Evolutionary conservation across 92 coral and sea anemone species (phyloP).

Genomic region (Nematostella vectensis): DNA sequence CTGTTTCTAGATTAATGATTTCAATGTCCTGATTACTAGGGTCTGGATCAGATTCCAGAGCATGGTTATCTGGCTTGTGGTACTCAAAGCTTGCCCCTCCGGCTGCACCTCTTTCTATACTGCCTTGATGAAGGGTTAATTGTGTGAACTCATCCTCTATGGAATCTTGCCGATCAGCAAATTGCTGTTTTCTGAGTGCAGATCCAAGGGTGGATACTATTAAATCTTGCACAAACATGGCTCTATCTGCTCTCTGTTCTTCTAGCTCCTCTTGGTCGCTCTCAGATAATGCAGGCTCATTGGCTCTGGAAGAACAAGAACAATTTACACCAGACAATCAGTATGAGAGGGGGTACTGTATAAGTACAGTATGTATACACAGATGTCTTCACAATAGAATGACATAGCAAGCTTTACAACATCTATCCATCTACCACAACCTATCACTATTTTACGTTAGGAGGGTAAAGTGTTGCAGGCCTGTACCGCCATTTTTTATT

Average conservation of each 20-base stretch:
- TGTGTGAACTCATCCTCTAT: slow-evolving; percentile 54
- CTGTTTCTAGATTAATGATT: slow-evolving; percentile 70
- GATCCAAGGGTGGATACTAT: slow-evolving; percentile 87
- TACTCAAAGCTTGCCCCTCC: slow-evolving; percentile 23
- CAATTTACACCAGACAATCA: too few species aligned
- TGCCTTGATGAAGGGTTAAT: slow-evolving; percentile 32
- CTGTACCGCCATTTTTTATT: too few species aligned
- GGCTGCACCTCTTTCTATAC: slow-evolving; percentile 17
- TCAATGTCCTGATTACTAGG: slow-evolving; percentile 72
- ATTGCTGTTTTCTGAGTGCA: slow-evolving; percentile 42
- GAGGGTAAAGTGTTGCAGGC: too few species aligned
- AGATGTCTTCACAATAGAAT: too few species aligned
- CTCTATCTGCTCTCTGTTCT: slow-evolving; percentile 76
- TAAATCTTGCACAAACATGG: slow-evolving; percentile 95
- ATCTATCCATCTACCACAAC: too few species aligned
- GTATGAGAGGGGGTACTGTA: too few species aligned
- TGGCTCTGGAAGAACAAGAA: slow-evolving; percentile 38
- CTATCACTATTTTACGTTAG: too few species aligned
- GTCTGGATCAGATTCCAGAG: slow-evolving; percentile 38
- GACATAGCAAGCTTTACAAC: too few species aligned
- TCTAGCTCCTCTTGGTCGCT: slow-evolving; percentile 80
- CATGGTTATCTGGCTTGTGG: slow-evolving; percentile 24
- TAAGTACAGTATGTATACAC: too few species aligned
- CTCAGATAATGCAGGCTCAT: slow-evolving; percentile 79
- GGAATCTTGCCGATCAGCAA: slow-evolving; percentile 15